Evolutionary conservation across 2,888 invertebrate genomes (phyloP).

Genomic region (Hemistola chrysoprasaria): DNA sequence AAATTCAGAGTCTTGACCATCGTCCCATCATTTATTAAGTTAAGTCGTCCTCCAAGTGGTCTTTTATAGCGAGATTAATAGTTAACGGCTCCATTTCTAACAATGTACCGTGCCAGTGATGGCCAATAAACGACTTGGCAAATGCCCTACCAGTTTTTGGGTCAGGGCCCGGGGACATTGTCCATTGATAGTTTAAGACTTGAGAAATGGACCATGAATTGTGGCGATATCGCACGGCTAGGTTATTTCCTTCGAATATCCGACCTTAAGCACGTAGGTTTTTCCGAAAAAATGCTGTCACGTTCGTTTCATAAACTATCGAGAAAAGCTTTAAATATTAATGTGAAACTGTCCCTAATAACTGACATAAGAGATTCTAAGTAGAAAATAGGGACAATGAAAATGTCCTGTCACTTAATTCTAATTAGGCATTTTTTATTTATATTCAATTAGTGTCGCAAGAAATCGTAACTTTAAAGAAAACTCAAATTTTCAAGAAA

Average conservation of each 20-base stretch:
- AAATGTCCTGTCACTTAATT: too few species aligned
- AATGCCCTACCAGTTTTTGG: slow-evolving; percentile 16
- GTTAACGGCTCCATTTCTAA: slow-evolving; percentile 45
- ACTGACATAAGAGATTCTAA: too few species aligned
- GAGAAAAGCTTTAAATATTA: too few species aligned
- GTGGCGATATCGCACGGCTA: slow-evolving; percentile 7
- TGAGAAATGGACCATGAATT: slow-evolving; percentile 3
- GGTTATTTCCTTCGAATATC: too few species aligned
- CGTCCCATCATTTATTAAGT: slow-evolving; percentile 53
- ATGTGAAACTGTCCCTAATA: too few species aligned
- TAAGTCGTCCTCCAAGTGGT: slow-evolving; percentile 39
- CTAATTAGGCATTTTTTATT: too few species aligned
- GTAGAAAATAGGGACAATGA: too few species aligned
- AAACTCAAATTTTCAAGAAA: slow-evolving; percentile 7
- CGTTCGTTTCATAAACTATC: too few species aligned
- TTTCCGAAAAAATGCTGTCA: too few species aligned
- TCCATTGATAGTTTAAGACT: slow-evolving; percentile 7
- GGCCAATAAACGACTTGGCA: slow-evolving; percentile 32
- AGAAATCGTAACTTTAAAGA: slow-evolving; percentile 1
- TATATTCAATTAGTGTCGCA: too few species aligned
- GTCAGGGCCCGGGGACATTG: slow-evolving; percentile 4
- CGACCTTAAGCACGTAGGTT: too few species aligned
- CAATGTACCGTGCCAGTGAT: slow-evolving; percentile 33
- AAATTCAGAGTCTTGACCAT: slow-evolving; percentile 38
- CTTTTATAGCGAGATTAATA: slow-evolving; percentile 56